Evolutionary conservation across 2,888 invertebrate genomes (phyloP).

Genomic region (Scaptomyza tumidula): DNA sequence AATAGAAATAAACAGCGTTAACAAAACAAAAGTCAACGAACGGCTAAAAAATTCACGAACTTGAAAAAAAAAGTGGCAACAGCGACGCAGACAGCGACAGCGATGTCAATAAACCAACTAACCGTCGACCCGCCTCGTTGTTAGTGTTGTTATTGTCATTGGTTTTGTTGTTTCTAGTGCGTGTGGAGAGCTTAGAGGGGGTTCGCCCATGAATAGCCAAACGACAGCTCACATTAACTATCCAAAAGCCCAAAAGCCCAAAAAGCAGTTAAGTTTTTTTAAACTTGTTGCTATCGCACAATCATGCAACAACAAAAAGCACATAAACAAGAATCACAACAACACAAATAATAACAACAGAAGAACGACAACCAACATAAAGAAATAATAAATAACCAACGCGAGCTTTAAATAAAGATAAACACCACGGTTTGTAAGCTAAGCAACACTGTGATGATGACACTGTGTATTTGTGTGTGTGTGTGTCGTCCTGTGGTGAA

Average conservation of each 20-base stretch:
- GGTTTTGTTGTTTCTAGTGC: conserved; percentile 26
- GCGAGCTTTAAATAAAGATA: conserved; percentile 16
- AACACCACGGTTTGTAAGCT: conserved; percentile 12
- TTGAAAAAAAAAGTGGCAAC: conserved; percentile 55
- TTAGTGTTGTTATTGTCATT: conserved; percentile 17
- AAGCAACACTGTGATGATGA: not conserved
- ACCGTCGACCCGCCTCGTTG: conserved; percentile 50
- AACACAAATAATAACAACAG: conserved; percentile 1
- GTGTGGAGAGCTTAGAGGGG: conserved; percentile 36
- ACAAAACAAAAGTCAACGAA: conserved; percentile 74
- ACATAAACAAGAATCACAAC: conserved; percentile 7
- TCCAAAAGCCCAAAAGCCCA: conserved; percentile 34
- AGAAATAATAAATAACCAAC: conserved; percentile 32
- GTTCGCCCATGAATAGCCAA: conserved; percentile 61
- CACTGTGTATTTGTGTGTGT: not conserved
- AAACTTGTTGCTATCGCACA: conserved; percentile 60
- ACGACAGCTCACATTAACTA: conserved; percentile 16
- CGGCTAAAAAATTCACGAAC: conserved; percentile 80
- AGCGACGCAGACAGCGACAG: conserved; percentile 47
- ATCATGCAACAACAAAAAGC: conserved; percentile 7
- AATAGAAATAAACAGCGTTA: conserved; percentile 59
- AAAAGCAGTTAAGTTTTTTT: conserved; percentile 40
- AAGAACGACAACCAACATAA: conserved; percentile 7
- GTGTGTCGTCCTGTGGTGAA: conserved; percentile 42
- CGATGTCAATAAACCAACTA: conserved; percentile 79